Percentiles rank a stretch among this genome's conserved stretches.
Conservation (phyloP, 1,140 invertebrate genomes). For the Trypoxylus dichotomus region DNA sequence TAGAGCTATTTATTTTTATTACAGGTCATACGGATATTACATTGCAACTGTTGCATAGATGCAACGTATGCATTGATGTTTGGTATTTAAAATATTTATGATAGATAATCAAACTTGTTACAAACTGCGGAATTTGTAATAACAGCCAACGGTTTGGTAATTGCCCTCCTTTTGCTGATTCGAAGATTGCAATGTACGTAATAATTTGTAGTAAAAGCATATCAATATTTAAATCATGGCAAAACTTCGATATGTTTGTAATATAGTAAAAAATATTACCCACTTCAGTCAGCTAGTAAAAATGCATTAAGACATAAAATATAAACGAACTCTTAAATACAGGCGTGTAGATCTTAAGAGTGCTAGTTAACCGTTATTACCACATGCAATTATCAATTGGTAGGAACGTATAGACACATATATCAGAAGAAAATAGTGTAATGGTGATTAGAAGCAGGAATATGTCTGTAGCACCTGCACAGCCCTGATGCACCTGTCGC, state of each 20-base stretch:
- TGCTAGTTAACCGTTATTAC: not conserved
- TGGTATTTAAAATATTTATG: not conserved
- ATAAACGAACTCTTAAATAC: not conserved
- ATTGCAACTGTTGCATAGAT: not conserved
- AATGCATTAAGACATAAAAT: no score
- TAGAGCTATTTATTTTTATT: not conserved
- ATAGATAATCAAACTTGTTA: not conserved
- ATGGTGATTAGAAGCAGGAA: not conserved
- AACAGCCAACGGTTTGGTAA: not conserved
- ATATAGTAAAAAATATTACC: not conserved
- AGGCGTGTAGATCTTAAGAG: not conserved
- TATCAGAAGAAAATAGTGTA: not conserved
- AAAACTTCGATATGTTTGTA: not conserved
- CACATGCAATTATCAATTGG: constrained; percentile 17
- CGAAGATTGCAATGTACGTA: not conserved
- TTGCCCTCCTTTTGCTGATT: not conserved
- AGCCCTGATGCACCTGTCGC: constrained; percentile 13
- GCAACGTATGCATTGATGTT: not conserved
- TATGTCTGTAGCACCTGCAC: constrained; percentile 2
- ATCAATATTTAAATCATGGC: not conserved
- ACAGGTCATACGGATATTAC: not conserved
- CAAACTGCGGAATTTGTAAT: not conserved
- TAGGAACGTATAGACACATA: not conserved
- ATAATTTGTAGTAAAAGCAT: not conserved
- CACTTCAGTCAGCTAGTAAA: not conserved